Evolutionary conservation across 2,113 vertebrate species (phyloP).

Genomic region (Actinemys pallida): DNA sequence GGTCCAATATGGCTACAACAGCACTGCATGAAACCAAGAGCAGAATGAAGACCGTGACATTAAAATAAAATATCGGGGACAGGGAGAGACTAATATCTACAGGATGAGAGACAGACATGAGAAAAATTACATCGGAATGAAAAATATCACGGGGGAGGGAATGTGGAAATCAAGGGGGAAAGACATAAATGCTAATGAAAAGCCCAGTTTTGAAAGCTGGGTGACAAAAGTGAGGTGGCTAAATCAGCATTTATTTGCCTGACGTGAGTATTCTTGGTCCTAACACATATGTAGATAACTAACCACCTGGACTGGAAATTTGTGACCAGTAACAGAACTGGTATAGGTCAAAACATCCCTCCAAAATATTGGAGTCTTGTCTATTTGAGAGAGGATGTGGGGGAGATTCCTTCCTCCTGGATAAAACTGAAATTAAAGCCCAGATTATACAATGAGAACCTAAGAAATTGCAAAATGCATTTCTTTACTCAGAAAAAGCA

Average conservation of each 20-base stretch:
- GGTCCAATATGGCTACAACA: not conserved
- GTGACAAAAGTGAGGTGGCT: not conserved
- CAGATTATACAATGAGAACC: not conserved
- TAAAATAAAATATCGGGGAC: not conserved
- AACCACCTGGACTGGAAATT: not conserved
- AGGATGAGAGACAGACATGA: not conserved
- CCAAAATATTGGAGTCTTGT: not conserved
- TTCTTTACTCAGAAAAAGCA: not conserved
- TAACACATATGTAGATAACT: not conserved
- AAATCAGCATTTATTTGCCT: not conserved
- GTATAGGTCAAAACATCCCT: not conserved
- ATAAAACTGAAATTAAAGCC: slow-evolving; percentile 31
- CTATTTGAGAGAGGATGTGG: not conserved
- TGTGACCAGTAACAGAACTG: not conserved
- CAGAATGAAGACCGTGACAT: not conserved
- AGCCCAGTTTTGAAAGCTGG: not conserved
- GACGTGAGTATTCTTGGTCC: not conserved
- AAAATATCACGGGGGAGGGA: not conserved
- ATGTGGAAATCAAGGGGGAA: not conserved
- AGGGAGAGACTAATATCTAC: not conserved
- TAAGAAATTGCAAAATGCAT: slow-evolving; percentile 7
- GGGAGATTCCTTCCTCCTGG: not conserved
- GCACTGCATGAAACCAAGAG: not conserved
- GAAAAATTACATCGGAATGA: not conserved
- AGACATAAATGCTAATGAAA: not conserved